Evolutionary conservation across 23 tunicate species (phyloP).

Genomic region (Styela plicata): DNA sequence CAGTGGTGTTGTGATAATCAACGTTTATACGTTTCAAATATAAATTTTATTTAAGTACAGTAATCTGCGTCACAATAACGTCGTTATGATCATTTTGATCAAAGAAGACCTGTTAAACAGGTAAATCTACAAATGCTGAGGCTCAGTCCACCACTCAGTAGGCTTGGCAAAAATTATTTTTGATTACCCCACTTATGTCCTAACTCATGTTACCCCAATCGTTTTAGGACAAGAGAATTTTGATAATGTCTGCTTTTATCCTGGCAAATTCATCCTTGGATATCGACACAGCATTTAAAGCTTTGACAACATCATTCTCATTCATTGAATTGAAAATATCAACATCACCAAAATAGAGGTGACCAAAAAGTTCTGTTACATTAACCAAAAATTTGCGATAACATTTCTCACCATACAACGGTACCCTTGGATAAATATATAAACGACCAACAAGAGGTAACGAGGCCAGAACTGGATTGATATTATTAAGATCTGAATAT

Average conservation of each 20-base stretch:
- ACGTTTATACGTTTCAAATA: no score
- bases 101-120: no score
- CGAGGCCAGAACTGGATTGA: not conserved
- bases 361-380: constrained; percentile 27
- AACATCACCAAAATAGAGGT: constrained; percentile 24
- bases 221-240: not conserved
- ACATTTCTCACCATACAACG: constrained; percentile 27
- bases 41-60: no score
- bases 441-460: constrained; percentile 7
- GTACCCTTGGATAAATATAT: constrained; percentile 19
- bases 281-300: constrained; percentile 4
- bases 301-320: constrained; percentile 15
- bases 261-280: not conserved
- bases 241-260: not conserved
- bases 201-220: no score
- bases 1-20: no score
- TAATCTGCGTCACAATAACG: no score
- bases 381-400: constrained; percentile 17
- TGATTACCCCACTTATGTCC: no score
- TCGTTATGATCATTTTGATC: no score
- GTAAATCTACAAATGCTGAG: no score
- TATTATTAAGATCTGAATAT: not conserved
- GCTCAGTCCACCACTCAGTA: no score
- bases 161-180: no score
- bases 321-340: constrained; percentile 16